phyloP scores from a whole-genome alignment of 2,888 invertebrate species.

The Mesorhabditis belari region DNA sequence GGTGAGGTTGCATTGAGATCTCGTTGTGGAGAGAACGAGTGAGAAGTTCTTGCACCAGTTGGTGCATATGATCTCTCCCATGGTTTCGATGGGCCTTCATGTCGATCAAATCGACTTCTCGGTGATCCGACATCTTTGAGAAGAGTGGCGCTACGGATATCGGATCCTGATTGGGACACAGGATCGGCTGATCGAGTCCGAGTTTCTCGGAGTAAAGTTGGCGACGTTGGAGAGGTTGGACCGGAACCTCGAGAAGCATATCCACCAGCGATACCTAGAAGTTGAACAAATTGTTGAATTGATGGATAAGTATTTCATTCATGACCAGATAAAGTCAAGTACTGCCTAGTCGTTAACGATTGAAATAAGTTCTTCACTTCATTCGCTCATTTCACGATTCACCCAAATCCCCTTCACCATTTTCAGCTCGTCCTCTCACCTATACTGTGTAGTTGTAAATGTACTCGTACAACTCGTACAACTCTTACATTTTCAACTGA shows the following conservation, averaged over 20 bases:
- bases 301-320: too few relatives aligned
- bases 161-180: not conserved
- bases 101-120: slow-evolving; percentile 1
- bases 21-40: slow-evolving; percentile 2
- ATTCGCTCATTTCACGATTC: too few relatives aligned
- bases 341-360: too few relatives aligned
- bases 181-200: slow-evolving; percentile 1
- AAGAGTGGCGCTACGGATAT: not conserved
- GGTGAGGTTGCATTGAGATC: not conserved
- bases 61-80: not conserved
- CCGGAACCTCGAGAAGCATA: not conserved
- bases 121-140: slow-evolving; percentile 8
- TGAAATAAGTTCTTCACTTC: too few relatives aligned
- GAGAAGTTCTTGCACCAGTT: not conserved
- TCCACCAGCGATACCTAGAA: not conserved
- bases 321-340: too few relatives aligned
- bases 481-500: too few relatives aligned
- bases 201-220: slow-evolving; percentile 18
- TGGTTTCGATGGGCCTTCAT: not conserved
- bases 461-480: too few relatives aligned
- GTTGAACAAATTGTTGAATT: too few relatives aligned
- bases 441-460: too few relatives aligned
- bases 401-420: too few relatives aligned
- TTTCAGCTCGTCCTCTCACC: too few relatives aligned
- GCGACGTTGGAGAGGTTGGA: slow-evolving; percentile 33